These are phyloP conservation scores for Myrmecophaga tridactyla DNA, from an alignment of 2,113 vertebrate genomes.

Conservation along the genomic window DNA sequence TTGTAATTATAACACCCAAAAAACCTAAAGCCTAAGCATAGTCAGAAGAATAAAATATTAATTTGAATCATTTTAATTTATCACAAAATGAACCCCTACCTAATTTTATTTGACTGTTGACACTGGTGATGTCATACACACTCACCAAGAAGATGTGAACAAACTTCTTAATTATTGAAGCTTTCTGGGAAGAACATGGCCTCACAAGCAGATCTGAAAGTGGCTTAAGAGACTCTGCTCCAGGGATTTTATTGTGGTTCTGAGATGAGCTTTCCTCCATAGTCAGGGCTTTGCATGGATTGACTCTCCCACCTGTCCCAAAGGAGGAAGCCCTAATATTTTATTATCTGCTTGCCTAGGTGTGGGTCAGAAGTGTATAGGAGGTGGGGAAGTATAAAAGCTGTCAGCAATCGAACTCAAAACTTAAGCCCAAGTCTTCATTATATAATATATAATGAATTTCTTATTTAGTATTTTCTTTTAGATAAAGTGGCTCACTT, in stretches of 20 bases:
- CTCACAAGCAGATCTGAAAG: not conserved
- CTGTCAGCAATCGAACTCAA: not conserved
- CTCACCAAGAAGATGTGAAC: not conserved
- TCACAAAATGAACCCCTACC: not conserved
- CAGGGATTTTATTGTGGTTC: not conserved
- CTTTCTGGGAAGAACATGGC: not conserved
- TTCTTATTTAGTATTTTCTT: not conserved
- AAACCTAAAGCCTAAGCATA: not conserved
- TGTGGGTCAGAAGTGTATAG: not conserved
- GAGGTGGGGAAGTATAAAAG: not conserved
- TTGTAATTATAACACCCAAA: not conserved
- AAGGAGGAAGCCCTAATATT: not conserved
- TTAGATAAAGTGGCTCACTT: not conserved
- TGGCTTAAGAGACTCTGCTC: not conserved
- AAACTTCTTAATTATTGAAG: not conserved
- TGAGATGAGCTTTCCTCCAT: not conserved
- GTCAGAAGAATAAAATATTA: not conserved
- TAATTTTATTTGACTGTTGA: not conserved
- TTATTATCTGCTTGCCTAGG: not conserved
- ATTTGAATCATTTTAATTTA: not conserved
- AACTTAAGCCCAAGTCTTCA: not conserved
- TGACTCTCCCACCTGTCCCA: not conserved
- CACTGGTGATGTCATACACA: not conserved
- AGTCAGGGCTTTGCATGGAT: not conserved
- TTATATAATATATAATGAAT: not conserved